Evolutionary conservation across 2,888 invertebrate species (phyloP), one percentile per base, ranked within the genome.

Genomic region (Ectemnius continuus): DNA sequence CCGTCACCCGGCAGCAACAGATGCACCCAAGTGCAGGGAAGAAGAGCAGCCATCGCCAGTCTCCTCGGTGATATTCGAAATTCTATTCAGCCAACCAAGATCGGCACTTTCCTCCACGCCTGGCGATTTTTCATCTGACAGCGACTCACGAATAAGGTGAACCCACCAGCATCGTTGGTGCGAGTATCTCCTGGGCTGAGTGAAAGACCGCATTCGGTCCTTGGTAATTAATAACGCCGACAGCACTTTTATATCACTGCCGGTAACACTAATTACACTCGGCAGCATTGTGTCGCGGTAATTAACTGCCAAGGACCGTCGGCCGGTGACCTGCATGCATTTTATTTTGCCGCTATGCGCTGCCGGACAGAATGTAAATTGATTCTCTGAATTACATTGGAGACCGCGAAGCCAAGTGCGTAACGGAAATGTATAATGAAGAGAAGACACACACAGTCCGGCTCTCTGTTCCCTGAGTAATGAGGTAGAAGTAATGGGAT

Each of bases 21-120:
- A 73, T 73, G 69, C 63, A 57, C 48, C 64, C 67, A 63, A 70
- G 46, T 61, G 63, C 62, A n/a, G 46, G 52, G 36, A 11, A 36
- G 36, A 36, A 36, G 36, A 36, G 8, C 36, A 36, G 36, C 5
- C 36, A 36, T 36, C 36, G 36, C 58, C 20, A 61, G 26, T 57
- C n/a, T n/a, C 57, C 45, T 11, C 47, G 18, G n/a, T 16, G 71
- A 75, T 71, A 67, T 64, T 61, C 28, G 20, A 11, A 60, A 69
- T 56, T 26, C 46, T 36, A 18, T 23, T 47, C 5, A 56, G 45
- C 61, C 58, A 63, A 64, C 60, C 28, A 5, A 60, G 61, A 61
- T 67, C 63, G 61, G 67, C 67, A 67, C 18, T 45, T 60, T 60
- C 16, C 60, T 16, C n/a, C 45, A 36, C 6, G 36, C 8, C 36